Evolutionary conservation across 2,797 vertebrate genomes (phyloP), one percentile per base, ranked within the genome.

Genomic region (Coregonus ussuriensis): DNA sequence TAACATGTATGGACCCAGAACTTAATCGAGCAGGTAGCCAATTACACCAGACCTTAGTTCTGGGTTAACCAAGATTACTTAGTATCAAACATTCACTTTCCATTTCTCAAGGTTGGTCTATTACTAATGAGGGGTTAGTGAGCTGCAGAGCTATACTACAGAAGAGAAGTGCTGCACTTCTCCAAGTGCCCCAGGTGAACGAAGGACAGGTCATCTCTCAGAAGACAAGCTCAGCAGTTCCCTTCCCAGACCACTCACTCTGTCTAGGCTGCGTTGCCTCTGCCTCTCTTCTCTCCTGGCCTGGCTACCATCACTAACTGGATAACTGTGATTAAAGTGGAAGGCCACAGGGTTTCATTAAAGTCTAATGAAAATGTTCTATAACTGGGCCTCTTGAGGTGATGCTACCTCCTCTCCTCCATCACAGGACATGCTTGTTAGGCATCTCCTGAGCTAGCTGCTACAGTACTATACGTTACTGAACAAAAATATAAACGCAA

Each of bases 341-440:
- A 83, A 71, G 72, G 77, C 72, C 75, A 21, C 14, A 41, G 41
- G 77, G 78, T 76, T 75, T 83, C 79, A 87, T 90, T 77, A 81
- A 87, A 86, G 82, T 79, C 53, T 78, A 81, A 87, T 47, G 41
- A 47, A 47, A 47, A 16, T 74, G 74, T 75, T 82, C 62, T 75
- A 56, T 79, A 76, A 65, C 35, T 16, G 5, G 76, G 35, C 74
- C 37, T 75, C 29, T 29, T 56, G 47, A 80, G 51, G 78, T 37
- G n/a, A 59, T 21, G 51, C 62, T 15, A 77, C 73, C 71, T 53
- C 52, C 56, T 41, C 7, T 47, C 41, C 69, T 53, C 16, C 78
- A 31, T 81, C 72, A 82, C 70, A 82, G 72, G 76, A 78, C 69
- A 31, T 70, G 74, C 84, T 90, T 86, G 84, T 83, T 74, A 79